phyloP scores from a whole-genome alignment of 2,888 invertebrate genomes.

The Eretmocerus hayati region DNA sequence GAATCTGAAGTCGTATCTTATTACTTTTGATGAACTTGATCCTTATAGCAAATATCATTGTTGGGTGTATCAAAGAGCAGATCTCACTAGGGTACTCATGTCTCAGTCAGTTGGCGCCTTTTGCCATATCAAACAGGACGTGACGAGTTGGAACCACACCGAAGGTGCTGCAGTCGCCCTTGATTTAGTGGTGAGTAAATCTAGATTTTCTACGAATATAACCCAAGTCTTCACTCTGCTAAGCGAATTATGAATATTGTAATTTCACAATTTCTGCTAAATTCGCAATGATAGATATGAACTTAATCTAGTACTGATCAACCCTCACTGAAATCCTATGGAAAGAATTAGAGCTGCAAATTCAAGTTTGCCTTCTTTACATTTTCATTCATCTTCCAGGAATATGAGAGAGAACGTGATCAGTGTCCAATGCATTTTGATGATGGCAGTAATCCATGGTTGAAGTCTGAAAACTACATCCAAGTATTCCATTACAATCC shows the following conservation, averaged over 20 bases:
- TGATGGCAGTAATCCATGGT: conserved; percentile 85
- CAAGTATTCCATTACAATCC: conserved; percentile 68
- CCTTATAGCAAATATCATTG: conserved; percentile 93
- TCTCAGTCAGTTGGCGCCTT: conserved; percentile 85
- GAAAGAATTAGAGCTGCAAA: too few relatives aligned
- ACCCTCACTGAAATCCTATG: too few relatives aligned
- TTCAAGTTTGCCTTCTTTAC: too few relatives aligned
- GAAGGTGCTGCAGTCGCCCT: conserved; percentile 91
- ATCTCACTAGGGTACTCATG: conserved; percentile 79
- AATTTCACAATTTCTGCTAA: too few relatives aligned
- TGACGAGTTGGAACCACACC: conserved; percentile 78
- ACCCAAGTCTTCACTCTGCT: too few relatives aligned
- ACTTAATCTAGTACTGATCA: too few relatives aligned
- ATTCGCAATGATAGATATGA: too few relatives aligned
- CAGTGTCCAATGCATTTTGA: conserved; percentile 97
- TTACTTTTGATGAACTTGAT: conserved; percentile 94
- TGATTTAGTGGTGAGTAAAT: conserved; percentile 67
- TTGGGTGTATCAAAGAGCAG: conserved; percentile 95
- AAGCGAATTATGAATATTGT: too few relatives aligned
- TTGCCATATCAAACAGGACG: conserved; percentile 84
- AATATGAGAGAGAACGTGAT: conserved; percentile 60
- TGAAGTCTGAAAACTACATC: conserved; percentile 62
- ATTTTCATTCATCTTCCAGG: conserved; percentile 33
- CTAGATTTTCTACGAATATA: too few relatives aligned
- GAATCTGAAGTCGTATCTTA: conserved; percentile 90